Percentiles rank a stretch among this genome's conserved stretches.
These are phyloP conservation scores for Erpobdella octoculata DNA, from an alignment of 2,888 invertebrate species.

Conservation along the genomic window DNA sequence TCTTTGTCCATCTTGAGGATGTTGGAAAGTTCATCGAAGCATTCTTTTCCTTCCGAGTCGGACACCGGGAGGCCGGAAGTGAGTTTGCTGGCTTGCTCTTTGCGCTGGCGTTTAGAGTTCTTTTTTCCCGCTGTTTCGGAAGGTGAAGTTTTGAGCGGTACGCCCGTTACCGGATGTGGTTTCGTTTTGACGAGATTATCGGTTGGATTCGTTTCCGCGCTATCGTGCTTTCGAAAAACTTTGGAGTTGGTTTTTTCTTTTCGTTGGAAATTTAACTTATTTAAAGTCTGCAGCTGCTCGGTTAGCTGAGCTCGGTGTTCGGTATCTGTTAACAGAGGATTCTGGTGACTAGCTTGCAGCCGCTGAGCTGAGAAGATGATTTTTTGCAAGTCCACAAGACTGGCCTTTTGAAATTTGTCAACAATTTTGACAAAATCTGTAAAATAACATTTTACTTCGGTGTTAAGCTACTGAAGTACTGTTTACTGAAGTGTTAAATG, in stretches of 20 bases:
- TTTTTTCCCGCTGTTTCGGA: background rate
- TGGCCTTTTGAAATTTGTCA: conserved; percentile 18
- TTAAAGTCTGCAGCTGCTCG: background rate
- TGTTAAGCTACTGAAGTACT: too few relatives aligned
- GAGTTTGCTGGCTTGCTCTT: too few relatives aligned
- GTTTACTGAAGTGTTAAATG: too few relatives aligned
- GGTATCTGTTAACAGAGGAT: background rate
- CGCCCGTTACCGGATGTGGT: background rate
- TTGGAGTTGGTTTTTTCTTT: background rate
- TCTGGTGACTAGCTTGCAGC: background rate
- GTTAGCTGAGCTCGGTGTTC: background rate
- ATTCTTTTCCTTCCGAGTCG: background rate
- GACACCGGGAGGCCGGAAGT: background rate
- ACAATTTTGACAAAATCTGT: conserved; percentile 18
- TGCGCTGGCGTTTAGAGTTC: too few relatives aligned
- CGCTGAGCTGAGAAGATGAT: conserved; percentile 1
- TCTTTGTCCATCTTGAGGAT: conserved; percentile 10
- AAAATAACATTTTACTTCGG: too few relatives aligned
- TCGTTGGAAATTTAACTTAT: background rate
- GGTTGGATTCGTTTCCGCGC: background rate
- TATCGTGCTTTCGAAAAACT: background rate
- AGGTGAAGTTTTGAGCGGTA: background rate
- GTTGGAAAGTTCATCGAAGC: conserved; percentile 1
- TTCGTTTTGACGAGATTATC: background rate
- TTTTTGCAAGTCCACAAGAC: conserved; percentile 3